phyloP scores from a whole-genome alignment of 2,797 vertebrate species.

The Hippopotamyrus pictus region DNA sequence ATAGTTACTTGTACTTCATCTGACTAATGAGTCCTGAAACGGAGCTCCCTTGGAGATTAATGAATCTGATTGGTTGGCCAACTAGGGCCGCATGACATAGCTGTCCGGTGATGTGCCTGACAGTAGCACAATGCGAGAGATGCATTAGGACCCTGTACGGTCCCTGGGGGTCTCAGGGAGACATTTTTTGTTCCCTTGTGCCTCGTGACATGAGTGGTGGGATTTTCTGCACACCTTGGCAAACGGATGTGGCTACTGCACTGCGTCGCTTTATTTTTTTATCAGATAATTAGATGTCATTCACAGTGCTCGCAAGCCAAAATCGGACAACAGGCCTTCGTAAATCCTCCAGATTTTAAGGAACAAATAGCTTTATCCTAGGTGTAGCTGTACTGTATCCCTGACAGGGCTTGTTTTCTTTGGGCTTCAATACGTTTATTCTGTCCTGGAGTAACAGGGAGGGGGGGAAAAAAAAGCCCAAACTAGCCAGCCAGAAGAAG shows the following conservation, averaged over 20 bases:
- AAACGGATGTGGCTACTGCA: not conserved
- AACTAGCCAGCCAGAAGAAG: not conserved
- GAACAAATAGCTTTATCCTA: not conserved
- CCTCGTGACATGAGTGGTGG: not conserved
- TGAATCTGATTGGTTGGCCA: constrained; percentile 1
- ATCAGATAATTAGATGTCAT: constrained; percentile 1
- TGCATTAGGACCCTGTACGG: not conserved
- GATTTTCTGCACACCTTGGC: not conserved
- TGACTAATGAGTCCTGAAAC: not conserved
- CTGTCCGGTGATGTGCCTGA: not conserved
- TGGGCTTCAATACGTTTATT: constrained; percentile 2
- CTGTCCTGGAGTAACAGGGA: not conserved
- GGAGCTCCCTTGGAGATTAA: not conserved
- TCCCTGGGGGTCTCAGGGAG: not conserved
- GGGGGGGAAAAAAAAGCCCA: not conserved
- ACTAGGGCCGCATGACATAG: not conserved
- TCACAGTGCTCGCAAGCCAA: not conserved
- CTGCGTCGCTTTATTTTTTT: not conserved
- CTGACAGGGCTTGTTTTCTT: constrained; percentile 8
- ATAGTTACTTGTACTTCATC: constrained; percentile 14
- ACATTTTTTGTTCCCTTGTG: not conserved
- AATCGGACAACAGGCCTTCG: not conserved
- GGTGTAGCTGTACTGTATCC: not conserved
- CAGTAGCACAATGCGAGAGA: not conserved
- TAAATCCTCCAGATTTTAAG: not conserved